phyloP scores from a whole-genome alignment of 2,888 invertebrate genomes.

The Hartigia nigra region DNA sequence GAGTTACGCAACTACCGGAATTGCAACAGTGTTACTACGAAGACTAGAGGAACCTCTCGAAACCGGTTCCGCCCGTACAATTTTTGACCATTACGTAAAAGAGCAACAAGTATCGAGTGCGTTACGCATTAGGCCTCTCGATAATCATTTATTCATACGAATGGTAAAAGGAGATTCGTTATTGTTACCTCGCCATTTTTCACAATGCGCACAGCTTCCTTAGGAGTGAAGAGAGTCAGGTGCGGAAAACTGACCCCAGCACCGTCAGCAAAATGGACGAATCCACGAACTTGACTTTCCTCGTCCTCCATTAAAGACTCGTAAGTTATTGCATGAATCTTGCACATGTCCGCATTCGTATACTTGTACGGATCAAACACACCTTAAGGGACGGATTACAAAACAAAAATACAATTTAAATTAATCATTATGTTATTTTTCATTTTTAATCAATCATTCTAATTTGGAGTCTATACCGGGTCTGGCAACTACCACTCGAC shows the following conservation, averaged over 20 bases:
- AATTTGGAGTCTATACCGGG: conserved; percentile 71
- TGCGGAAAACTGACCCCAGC: conserved; percentile 80
- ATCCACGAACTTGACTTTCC: conserved; percentile 81
- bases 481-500: conserved; percentile 80
- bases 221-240: conserved; percentile 81
- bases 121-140: not conserved
- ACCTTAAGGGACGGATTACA: conserved; percentile 65
- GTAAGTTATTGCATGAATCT: conserved; percentile 80
- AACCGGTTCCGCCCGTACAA: not conserved
- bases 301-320: conserved; percentile 86
- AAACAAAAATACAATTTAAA: not conserved
- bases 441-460: conserved; percentile 9
- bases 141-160: not conserved
- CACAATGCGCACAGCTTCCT: conserved; percentile 81
- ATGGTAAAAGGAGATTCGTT: not conserved
- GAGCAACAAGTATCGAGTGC: not conserved
- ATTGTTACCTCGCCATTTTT: conserved; percentile 80
- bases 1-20: not conserved
- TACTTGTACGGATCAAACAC: conserved; percentile 83
- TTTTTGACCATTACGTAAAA: not conserved
- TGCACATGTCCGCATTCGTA: conserved; percentile 82
- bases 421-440: not conserved
- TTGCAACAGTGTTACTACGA: not conserved
- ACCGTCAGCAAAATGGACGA: conserved; percentile 83
- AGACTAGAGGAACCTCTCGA: not conserved